phyloP scores from a whole-genome alignment of 1,140 invertebrate genomes.

The Pseudoatta argentina region DNA sequence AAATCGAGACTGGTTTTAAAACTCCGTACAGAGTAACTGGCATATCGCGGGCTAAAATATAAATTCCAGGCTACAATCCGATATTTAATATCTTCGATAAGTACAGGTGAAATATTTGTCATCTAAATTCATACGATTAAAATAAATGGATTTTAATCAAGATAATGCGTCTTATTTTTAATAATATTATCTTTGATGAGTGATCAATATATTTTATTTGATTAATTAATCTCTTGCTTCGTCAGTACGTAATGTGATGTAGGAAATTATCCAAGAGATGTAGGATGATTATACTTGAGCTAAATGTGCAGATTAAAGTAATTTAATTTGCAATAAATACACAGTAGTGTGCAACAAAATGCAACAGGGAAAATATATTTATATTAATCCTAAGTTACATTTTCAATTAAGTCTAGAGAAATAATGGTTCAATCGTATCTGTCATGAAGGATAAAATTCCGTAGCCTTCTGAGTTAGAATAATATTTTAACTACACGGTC shows the following conservation, averaged over 20 bases:
- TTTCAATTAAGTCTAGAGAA: background rate
- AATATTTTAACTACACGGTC: slow-evolving; percentile 5
- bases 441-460: slow-evolving; percentile 27
- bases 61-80: background rate
- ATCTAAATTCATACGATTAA: background rate
- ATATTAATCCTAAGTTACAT: background rate
- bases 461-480: background rate
- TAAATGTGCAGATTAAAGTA: background rate
- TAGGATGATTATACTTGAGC: background rate
- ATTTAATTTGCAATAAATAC: slow-evolving; percentile 6
- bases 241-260: background rate
- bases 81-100: background rate
- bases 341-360: background rate
- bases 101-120: background rate
- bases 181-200: slow-evolving; percentile 2
- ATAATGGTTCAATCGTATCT: slow-evolving; percentile 6
- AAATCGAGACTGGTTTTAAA: slow-evolving; percentile 50
- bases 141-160: slow-evolving; percentile 5
- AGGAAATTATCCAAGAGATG: background rate
- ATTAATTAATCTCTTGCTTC: background rate
- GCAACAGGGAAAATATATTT: background rate
- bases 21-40: background rate
- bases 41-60: background rate
- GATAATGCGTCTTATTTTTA: slow-evolving; percentile 2
- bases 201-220: slow-evolving; percentile 1